Base-by-base conservation (phyloP, 2,797 vertebrate genomes). In the Tenualosa thibaudeaui region DNA sequence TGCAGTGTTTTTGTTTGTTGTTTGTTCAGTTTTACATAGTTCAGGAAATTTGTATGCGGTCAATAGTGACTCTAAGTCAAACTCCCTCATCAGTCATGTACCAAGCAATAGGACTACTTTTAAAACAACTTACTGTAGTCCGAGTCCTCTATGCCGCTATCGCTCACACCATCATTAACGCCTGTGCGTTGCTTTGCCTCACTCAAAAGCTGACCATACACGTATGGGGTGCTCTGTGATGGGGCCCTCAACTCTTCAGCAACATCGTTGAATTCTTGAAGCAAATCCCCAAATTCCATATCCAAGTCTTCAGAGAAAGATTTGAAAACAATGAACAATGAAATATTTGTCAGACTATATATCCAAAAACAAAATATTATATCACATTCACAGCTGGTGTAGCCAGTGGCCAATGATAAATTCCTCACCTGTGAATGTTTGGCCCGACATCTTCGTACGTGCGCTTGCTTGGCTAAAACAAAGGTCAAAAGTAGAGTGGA, bases 231-330 rank as follows among this genome's bases (percentile, higher is more conserved):
- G 86, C 89, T 91, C 6, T 89, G 88, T 6, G 91, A 86, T 0
- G 94, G 93, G 53, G 88, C 90, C 75, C 89, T 91, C 84, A 96
- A 89, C 85, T 95, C 94, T 89, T 95, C 92, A 89, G 95, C 93
- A 89, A 95, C 94, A 83, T 94, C 93, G 86, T 95, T 90, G 90
- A 96, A 96, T 91, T 96, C 95, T 88, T 94, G 94, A 86, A 96
- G 92, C 86, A 95, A 60, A 37, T 95, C 94, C 2, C 89, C 92
- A 24, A 96, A 89, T 83, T 95, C 94, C 13, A 88, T 86, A 65
- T 95, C 95, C 82, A 95, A 53, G 85, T 94, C 95, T 95, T 78
- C 19, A 89, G 49, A 17, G 65, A 40, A 78, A 31, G 62, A 26
- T 51, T 65, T 2, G 15, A 83, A 56, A 10, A 78, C 17, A 68